These are phyloP conservation scores for Heliconius himera DNA, from an alignment of 1,140 invertebrate genomes.

Conservation along the genomic window DNA sequence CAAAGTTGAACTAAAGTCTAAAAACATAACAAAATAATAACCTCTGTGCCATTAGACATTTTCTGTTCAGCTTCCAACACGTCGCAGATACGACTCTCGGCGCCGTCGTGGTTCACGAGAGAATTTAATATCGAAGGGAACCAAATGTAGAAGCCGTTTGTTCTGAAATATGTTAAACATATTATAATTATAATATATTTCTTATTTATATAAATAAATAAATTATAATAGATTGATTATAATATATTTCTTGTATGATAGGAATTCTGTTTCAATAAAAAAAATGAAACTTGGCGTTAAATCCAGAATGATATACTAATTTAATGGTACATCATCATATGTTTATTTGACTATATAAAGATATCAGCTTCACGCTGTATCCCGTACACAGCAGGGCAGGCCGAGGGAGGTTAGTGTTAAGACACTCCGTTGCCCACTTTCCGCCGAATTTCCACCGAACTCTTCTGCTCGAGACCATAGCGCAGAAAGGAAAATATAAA, in stretches of 20 bases:
- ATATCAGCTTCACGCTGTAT: background rate
- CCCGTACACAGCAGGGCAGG: background rate
- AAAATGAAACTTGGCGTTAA: too few relatives aligned
- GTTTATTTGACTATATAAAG: too few relatives aligned
- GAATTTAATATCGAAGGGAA: conserved; percentile 81
- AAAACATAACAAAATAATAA: background rate
- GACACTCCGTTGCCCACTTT: background rate
- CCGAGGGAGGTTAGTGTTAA: background rate
- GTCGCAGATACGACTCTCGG: conserved; percentile 63
- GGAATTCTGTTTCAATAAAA: background rate
- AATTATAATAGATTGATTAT: background rate
- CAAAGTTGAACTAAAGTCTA: background rate
- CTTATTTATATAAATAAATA: too few relatives aligned
- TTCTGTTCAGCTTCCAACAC: conserved; percentile 40
- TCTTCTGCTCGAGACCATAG: too few relatives aligned
- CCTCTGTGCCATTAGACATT: background rate
- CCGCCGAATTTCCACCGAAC: background rate
- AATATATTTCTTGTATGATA: background rate
- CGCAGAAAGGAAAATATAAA: too few relatives aligned
- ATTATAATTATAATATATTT: background rate
- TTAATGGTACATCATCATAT: too few relatives aligned
- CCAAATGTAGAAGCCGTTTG: conserved; percentile 81
- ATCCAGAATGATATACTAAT: too few relatives aligned
- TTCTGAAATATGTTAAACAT: conserved; percentile 53
- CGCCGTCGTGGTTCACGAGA: conserved; percentile 61